Evolutionary conservation across 2,113 vertebrate species (phyloP).

Genomic region (Salvelinus fontinalis): DNA sequence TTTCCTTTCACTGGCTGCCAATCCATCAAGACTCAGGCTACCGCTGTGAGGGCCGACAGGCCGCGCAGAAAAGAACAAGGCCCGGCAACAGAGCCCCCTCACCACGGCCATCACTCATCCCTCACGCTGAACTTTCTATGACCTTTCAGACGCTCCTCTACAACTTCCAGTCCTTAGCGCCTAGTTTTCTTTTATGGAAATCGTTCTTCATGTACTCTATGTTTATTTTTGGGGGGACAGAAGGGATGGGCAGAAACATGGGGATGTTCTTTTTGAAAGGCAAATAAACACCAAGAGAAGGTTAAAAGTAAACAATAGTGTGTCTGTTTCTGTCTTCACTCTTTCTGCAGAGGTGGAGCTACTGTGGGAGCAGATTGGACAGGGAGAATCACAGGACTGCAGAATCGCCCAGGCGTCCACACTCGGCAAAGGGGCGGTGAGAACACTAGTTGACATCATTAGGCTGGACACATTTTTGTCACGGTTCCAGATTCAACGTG

Average conservation of each 20-base stretch:
- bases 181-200: constrained; percentile 49
- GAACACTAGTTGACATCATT: constrained; percentile 72
- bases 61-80: constrained; percentile 84
- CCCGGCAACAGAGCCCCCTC: constrained; percentile 83
- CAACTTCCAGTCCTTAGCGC: constrained; percentile 78
- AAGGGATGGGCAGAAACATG: not conserved
- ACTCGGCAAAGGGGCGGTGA: constrained; percentile 50
- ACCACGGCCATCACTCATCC: constrained; percentile 88
- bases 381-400: constrained; percentile 2
- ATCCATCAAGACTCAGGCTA: constrained; percentile 95
- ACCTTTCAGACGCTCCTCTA: constrained; percentile 81
- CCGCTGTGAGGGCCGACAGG: constrained; percentile 89
- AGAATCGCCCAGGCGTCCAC: constrained; percentile 17
- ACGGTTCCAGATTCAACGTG: constrained; percentile 71
- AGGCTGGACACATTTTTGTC: constrained; percentile 75
- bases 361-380: not conserved
- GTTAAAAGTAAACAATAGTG: not conserved
- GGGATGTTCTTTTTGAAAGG: not conserved
- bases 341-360: not conserved
- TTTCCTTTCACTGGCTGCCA: constrained; percentile 93
- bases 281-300: not conserved
- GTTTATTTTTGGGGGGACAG: not conserved
- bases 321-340: constrained; percentile 2
- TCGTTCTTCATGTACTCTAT: not conserved
- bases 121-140: constrained; percentile 88